Base-by-base conservation (phyloP, 2,888 invertebrate species). In the Hedychridium roseum region DNA sequence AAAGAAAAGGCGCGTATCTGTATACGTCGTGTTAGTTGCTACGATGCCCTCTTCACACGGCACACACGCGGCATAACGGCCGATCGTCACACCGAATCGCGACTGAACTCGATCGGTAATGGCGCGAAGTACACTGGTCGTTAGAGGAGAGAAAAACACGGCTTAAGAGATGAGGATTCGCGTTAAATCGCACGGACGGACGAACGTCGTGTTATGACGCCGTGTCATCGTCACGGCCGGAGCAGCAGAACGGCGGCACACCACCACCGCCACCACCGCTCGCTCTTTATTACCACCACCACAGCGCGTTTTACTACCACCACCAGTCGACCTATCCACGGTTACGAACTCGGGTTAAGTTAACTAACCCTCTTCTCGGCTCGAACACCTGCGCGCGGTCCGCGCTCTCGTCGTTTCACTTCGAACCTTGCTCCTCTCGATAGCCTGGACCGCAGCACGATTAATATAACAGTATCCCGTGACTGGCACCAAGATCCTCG, bases 171-270 rank as follows among this genome's bases (percentile, higher is more conserved):
- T 55, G 17, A 18, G 14, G 52, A 62, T 49, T 61, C 61, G 54
- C 59, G 54, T 61, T 64, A 64, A 64, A 65, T 64, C 60, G 64
- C 65, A 65, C 65, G 57, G 62, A 62, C 62, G 62, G 51, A 65
- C 58, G 60, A 59, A 55, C 58, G 61, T 67, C 57, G 60, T 69
- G 65, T 70, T 70, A 64, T 70, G 70, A 70, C 70, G 66, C 66
- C 62, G 64, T 69, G 71, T 71, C 70, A 70, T 70, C 63, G 66
- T 68, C 66, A 64, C 67, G 66, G 56, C 61, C 60, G 60, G 61
- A 68, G 61, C 54, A 61, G 56, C 63, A 60, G 54, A 66, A 53
- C 66, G 66, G 53, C 57, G 56, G 50, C 54, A 53, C 38, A 44
- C 53, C 50, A 50, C 63, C 50, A 63, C 48, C 54, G 57, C 59